Conservation (phyloP, 2,113 vertebrate genomes). For the Prochilodus magdalenae region DNA sequence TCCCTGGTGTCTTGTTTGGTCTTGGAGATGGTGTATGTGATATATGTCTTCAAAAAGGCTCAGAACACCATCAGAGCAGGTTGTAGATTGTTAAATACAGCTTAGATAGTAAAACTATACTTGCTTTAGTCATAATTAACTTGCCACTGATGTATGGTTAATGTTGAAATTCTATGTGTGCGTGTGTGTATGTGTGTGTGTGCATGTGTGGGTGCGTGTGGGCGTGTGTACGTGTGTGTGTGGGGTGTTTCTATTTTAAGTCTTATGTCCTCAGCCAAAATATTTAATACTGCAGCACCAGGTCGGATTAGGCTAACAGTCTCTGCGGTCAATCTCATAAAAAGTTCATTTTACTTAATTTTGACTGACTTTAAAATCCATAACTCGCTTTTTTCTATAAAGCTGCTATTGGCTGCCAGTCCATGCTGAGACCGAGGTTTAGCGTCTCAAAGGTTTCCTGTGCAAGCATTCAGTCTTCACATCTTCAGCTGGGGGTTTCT, state of each 20-base stretch:
- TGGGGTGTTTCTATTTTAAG: not conserved
- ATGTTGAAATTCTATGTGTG: not conserved
- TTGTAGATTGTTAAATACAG: constrained; percentile 23
- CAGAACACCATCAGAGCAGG: constrained; percentile 23
- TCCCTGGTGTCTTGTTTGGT: constrained; percentile 26
- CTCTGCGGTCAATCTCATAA: not conserved
- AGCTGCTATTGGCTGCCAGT: not conserved
- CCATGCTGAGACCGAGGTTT: not conserved
- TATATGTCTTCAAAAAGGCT: constrained; percentile 13
- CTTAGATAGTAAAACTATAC: constrained; percentile 2
- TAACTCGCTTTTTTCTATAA: not conserved
- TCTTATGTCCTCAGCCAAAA: not conserved
- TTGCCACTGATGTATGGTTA: constrained; percentile 10
- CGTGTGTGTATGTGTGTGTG: not conserved
- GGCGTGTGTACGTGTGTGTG: not conserved
- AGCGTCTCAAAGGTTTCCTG: too few species aligned
- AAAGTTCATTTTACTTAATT: not conserved
- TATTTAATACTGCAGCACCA: not conserved
- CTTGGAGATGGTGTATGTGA: constrained; percentile 16
- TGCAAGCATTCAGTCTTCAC: too few species aligned
- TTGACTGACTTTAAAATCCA: too few species aligned
- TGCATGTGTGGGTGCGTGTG: not conserved
- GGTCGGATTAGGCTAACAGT: not conserved
- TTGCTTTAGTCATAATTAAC: constrained; percentile 20
- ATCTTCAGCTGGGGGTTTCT: too few species aligned